Percentiles rank a stretch among this genome's conserved stretches.
phyloP scores from a whole-genome alignment of 2,888 invertebrate genomes.

The Andrena dorsata region DNA sequence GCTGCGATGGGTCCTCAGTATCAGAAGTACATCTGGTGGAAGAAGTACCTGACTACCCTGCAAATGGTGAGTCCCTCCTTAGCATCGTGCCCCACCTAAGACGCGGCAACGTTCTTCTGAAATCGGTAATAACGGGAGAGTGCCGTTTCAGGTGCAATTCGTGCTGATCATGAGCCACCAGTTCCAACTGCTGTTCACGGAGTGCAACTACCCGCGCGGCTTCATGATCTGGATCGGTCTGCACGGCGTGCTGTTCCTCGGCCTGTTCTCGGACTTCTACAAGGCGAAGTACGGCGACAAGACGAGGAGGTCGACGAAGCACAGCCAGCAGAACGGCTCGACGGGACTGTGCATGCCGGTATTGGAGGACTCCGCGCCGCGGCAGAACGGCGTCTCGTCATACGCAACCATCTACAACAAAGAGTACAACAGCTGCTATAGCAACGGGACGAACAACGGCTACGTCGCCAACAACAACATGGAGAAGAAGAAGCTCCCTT shows the following conservation, averaged over 20 bases:
- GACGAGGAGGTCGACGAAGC: conserved; percentile 71
- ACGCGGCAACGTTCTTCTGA: not conserved
- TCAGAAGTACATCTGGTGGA: conserved; percentile 99
- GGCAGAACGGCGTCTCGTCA: conserved; percentile 81
- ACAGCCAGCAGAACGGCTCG: conserved; percentile 79
- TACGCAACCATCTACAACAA: conserved; percentile 87
- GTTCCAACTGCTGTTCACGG: conserved; percentile 94
- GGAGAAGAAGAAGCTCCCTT: conserved; percentile 83
- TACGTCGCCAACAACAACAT: conserved; percentile 86
- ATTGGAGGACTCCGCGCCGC: conserved; percentile 86
- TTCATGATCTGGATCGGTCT: conserved; percentile 98
- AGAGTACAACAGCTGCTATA: conserved; percentile 88
- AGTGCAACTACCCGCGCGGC: conserved; percentile 95
- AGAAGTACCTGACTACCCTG: conserved; percentile 96
- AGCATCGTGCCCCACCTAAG: too few species aligned
- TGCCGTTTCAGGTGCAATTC: conserved; percentile 92
- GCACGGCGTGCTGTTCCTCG: conserved; percentile 96
- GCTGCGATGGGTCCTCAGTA: conserved; percentile 97
- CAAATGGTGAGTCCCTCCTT: conserved; percentile 91
- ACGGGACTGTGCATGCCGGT: conserved; percentile 91
- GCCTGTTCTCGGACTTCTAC: conserved; percentile 98
- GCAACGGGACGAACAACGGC: conserved; percentile 88
- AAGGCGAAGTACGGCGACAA: conserved; percentile 90
- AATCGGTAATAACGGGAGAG: not conserved
- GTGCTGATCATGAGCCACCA: conserved; percentile 96